Conservation (phyloP, 2,797 vertebrate genomes). For the Phylloscopus collybita region DNA sequence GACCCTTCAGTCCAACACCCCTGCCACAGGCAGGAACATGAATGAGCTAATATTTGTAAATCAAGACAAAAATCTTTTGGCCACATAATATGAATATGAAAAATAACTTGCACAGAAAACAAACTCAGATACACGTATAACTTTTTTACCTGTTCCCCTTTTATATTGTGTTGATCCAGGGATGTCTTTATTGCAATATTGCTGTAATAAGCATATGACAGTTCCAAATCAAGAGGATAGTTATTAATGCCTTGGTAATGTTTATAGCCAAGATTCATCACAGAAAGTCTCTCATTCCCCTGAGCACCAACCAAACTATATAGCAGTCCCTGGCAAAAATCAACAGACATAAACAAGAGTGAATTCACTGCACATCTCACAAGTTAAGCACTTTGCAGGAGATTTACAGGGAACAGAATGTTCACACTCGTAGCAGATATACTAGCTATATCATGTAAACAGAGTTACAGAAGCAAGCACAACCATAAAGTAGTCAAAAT, state of each 20-base stretch:
- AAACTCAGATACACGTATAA: neutral
- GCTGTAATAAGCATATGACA: conserved; percentile 89
- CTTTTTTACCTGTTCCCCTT: conserved; percentile 80
- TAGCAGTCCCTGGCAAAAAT: conserved; percentile 85
- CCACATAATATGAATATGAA: neutral
- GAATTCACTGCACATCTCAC: neutral
- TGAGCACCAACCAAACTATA: conserved; percentile 89
- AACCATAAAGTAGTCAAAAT: neutral
- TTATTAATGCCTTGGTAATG: conserved; percentile 88
- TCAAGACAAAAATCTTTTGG: neutral
- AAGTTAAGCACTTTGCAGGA: neutral
- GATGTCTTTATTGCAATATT: conserved; percentile 85
- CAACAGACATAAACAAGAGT: neutral
- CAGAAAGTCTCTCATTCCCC: conserved; percentile 84
- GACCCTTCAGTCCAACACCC: neutral
- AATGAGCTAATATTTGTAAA: neutral
- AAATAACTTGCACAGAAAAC: neutral
- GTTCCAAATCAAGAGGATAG: conserved; percentile 86
- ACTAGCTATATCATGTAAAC: neutral
- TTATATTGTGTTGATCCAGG: conserved; percentile 74
- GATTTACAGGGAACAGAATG: neutral
- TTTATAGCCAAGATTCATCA: conserved; percentile 94
- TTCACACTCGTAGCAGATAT: neutral
- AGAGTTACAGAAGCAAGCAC: neutral
- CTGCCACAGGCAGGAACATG: neutral